A percentile compares a stretch with the other conserved stretches of the same genome.
phyloP scores from a whole-genome alignment of 1,140 invertebrate genomes.

The Proctacanthus coquilletti region DNA sequence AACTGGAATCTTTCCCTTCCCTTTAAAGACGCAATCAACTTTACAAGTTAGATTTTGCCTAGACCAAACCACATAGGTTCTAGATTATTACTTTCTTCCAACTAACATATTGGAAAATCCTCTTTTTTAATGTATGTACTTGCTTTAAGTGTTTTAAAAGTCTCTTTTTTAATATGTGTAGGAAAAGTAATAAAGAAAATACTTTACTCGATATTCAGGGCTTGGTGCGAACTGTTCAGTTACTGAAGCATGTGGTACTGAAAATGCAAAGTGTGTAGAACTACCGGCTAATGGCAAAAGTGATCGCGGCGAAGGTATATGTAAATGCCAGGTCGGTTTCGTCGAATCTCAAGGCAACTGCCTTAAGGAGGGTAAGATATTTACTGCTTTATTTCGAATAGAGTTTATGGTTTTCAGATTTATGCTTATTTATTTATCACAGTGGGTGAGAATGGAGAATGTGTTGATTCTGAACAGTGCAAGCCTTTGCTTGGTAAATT shows the following conservation, averaged over 20 bases:
- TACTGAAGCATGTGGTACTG: constrained; percentile 29
- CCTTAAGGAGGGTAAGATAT: constrained; percentile 22
- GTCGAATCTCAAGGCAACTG: constrained; percentile 30
- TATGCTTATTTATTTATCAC: constrained; percentile 2
- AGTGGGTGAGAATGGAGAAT: constrained; percentile 20
- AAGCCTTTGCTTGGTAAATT: constrained; percentile 16
- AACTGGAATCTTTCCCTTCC: too few species aligned
- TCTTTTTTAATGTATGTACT: too few species aligned
- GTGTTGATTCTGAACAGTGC: constrained; percentile 24
- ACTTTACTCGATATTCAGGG: constrained; percentile 14
- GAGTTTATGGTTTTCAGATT: constrained; percentile 1
- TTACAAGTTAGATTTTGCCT: too few species aligned
- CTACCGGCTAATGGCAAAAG: constrained; percentile 7
- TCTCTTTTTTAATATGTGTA: not conserved
- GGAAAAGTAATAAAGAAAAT: not conserved
- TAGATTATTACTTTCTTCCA: too few species aligned
- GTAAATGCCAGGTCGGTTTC: constrained; percentile 29
- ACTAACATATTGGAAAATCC: too few species aligned
- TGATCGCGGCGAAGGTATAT: constrained; percentile 16
- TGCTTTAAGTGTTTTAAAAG: not conserved
- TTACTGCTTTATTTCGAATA: not conserved
- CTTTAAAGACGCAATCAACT: too few species aligned
- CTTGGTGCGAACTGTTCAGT: constrained; percentile 28
- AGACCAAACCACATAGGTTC: too few species aligned
- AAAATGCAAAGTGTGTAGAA: constrained; percentile 25